phyloP scores from a whole-genome alignment of 2,113 vertebrate species.

The Zingel zingel region DNA sequence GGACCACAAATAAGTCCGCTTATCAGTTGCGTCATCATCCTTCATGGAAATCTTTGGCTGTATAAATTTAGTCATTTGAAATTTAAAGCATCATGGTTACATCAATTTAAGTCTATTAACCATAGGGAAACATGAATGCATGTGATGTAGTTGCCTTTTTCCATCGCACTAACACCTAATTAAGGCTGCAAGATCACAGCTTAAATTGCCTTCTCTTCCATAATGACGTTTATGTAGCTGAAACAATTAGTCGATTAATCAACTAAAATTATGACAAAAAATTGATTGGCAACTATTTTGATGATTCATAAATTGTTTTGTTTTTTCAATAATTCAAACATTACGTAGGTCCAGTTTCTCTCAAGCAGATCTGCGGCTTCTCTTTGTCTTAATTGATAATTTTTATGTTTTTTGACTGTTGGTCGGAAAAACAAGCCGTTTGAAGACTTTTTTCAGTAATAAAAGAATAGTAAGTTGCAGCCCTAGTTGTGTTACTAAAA shows the following conservation, averaged over 20 bases:
- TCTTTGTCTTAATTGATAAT: not conserved
- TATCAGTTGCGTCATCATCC: not conserved
- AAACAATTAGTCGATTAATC: not conserved
- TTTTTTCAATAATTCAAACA: not conserved
- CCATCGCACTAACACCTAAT: not conserved
- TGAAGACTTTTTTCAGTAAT: not conserved
- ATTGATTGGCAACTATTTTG: not conserved
- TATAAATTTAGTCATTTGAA: not conserved
- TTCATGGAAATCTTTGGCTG: conserved; percentile 37
- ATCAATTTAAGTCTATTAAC: not conserved
- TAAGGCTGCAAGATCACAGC: not conserved
- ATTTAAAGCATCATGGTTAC: conserved; percentile 6
- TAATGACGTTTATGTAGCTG: not conserved
- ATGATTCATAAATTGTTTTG: not conserved
- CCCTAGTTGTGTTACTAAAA: not conserved
- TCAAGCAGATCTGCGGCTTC: not conserved
- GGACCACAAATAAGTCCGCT: not conserved
- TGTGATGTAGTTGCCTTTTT: not conserved
- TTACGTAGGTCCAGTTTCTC: not conserved
- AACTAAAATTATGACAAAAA: not conserved
- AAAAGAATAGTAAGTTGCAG: not conserved
- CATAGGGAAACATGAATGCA: not conserved
- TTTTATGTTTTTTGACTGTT: not conserved
- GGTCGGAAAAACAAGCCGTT: not conserved
- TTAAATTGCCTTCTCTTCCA: not conserved